Conservation (phyloP, 2,888 invertebrate species). For the Cantharis rustica region DNA sequence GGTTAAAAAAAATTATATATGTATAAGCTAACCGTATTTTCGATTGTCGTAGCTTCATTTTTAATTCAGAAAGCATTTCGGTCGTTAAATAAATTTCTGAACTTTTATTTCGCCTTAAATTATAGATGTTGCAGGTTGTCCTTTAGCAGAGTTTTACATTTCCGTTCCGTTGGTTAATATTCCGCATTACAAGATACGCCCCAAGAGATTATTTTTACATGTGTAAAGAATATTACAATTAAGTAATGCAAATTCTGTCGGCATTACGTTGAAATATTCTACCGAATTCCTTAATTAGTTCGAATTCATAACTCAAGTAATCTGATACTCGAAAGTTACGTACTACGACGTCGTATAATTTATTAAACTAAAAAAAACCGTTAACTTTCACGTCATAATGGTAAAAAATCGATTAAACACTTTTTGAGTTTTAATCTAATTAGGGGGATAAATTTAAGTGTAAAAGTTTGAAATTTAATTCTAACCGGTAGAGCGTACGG, state of each 20-base stretch:
- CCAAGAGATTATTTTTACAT: neutral
- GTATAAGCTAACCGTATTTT: neutral
- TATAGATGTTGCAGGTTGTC: neutral
- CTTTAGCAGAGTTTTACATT: neutral
- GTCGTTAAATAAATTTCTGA: neutral
- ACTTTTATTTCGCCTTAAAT: neutral
- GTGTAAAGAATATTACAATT: neutral
- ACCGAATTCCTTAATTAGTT: neutral
- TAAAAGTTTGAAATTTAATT: neutral
- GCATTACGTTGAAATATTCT: neutral
- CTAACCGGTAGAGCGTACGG: conserved; percentile 1
- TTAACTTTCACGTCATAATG: neutral
- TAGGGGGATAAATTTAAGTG: neutral
- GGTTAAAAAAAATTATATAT: neutral
- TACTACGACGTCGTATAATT: no score
- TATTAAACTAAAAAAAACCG: neutral
- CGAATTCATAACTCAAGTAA: neutral
- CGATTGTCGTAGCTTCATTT: neutral
- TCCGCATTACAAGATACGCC: neutral
- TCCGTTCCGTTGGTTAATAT: neutral
- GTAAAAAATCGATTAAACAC: no score
- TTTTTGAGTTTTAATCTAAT: neutral
- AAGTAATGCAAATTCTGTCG: neutral
- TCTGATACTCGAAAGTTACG: neutral
- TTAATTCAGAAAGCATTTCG: neutral